Conservation (phyloP, 2,797 vertebrate genomes). For the Euthynnus affinis region DNA sequence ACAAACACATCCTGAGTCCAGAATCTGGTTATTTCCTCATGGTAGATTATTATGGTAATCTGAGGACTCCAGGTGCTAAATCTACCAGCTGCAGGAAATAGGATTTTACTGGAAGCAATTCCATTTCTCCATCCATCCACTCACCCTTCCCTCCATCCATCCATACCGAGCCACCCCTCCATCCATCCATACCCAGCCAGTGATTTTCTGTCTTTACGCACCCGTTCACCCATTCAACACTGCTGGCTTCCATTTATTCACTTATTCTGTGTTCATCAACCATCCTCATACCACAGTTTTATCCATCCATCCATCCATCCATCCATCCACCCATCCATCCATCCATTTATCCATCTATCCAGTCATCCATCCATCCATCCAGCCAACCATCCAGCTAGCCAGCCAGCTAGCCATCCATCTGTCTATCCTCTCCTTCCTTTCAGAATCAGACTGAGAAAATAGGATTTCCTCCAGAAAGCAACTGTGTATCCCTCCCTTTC, state of each 20-base stretch:
- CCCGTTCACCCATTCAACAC: background rate
- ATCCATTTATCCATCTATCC: background rate
- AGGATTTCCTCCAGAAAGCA: slow-evolving; percentile 66
- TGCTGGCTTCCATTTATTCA: slow-evolving; percentile 4
- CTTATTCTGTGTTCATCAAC: slow-evolving; percentile 1
- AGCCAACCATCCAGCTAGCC: background rate
- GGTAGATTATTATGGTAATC: slow-evolving; percentile 77
- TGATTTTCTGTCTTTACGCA: background rate
- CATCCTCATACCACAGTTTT: background rate
- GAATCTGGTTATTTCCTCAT: slow-evolving; percentile 64
- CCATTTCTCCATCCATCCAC: slow-evolving; percentile 40
- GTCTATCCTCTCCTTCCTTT: slow-evolving; percentile 33
- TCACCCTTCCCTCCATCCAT: slow-evolving; percentile 14
- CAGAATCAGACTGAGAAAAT: slow-evolving; percentile 61
- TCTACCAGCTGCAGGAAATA: slow-evolving; percentile 70
- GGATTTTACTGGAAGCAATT: slow-evolving; percentile 70
- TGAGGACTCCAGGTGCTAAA: slow-evolving; percentile 68
- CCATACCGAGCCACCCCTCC: slow-evolving; percentile 10
- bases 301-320: background rate
- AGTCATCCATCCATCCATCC: background rate
- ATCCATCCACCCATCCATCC: background rate
- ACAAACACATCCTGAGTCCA: slow-evolving; percentile 23
- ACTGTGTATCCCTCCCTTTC: slow-evolving; percentile 55
- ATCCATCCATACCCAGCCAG: background rate
- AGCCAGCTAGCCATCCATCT: slow-evolving; percentile 37